Evolutionary conservation across 2,888 invertebrate genomes (phyloP).

Genomic region (Quadriops clusia): DNA sequence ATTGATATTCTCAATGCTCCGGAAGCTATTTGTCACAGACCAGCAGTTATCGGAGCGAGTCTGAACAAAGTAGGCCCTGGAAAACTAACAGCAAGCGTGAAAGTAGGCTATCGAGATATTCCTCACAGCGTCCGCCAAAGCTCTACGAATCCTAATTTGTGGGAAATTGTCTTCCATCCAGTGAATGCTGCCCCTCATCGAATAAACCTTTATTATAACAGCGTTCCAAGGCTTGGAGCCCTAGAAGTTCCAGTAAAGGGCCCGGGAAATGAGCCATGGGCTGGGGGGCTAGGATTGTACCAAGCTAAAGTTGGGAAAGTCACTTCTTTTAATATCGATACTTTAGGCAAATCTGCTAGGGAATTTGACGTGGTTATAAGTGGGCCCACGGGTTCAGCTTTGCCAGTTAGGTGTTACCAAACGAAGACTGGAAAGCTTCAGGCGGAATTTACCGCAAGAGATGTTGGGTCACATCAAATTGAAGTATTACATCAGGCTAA

Average conservation of each 20-base stretch:
- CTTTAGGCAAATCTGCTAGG: slow-evolving; percentile 68
- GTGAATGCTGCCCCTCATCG: slow-evolving; percentile 77
- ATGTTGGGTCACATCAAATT: slow-evolving; percentile 53
- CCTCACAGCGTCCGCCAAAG: slow-evolving; percentile 69
- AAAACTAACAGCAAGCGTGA: slow-evolving; percentile 65
- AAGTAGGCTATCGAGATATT: slow-evolving; percentile 70
- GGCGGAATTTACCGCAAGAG: slow-evolving; percentile 83
- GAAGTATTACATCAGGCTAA: slow-evolving; percentile 86
- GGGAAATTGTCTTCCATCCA: slow-evolving; percentile 82
- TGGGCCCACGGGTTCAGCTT: slow-evolving; percentile 34
- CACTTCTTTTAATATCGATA: slow-evolving; percentile 81
- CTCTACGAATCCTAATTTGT: slow-evolving; percentile 56
- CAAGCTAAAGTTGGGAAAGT: slow-evolving; percentile 73
- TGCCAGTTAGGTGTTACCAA: slow-evolving; percentile 69
- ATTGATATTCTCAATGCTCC: slow-evolving; percentile 33
- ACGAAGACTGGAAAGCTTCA: slow-evolving; percentile 91
- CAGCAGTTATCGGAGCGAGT: slow-evolving; percentile 63
- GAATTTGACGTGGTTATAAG: slow-evolving; percentile 84
- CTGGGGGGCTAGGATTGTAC: slow-evolving; percentile 70
- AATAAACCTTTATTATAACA: slow-evolving; percentile 77
- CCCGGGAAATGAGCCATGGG: slow-evolving; percentile 41
- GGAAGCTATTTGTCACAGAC: slow-evolving; percentile 69
- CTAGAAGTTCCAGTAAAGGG: slow-evolving; percentile 38
- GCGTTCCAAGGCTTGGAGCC: slow-evolving; percentile 54
- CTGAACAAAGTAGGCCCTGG: slow-evolving; percentile 65